A percentile compares a stretch with the other conserved stretches of the same genome.
Evolutionary conservation across 2,888 invertebrate species (phyloP).

Genomic region (Bombylius discolor): DNA sequence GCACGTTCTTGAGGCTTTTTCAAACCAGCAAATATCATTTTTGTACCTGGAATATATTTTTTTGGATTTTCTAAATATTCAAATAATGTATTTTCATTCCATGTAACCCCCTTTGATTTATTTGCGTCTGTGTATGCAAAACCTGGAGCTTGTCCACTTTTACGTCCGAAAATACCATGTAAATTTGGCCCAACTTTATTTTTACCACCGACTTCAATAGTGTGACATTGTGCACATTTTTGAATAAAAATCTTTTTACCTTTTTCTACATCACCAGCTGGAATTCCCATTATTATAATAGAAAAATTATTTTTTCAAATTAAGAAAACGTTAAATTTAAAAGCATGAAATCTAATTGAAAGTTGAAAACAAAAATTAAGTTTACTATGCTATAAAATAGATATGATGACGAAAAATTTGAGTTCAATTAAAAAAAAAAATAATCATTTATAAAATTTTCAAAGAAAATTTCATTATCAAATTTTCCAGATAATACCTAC

Average conservation of each 20-base stretch:
- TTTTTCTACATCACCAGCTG: constrained; percentile 79
- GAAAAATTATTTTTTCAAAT: too few species aligned
- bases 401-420: too few species aligned
- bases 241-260: constrained; percentile 95
- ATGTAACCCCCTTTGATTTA: constrained; percentile 88
- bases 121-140: constrained; percentile 90
- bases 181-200: constrained; percentile 97
- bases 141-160: constrained; percentile 84
- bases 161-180: constrained; percentile 77
- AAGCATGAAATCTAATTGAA: too few species aligned
- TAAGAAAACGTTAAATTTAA: too few species aligned
- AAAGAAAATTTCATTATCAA: too few species aligned
- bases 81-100: constrained; percentile 85
- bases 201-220: constrained; percentile 82
- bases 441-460: too few species aligned
- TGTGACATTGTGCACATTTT: constrained; percentile 95
- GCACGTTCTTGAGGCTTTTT: constrained; percentile 91
- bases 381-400: too few species aligned
- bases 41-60: constrained; percentile 98
- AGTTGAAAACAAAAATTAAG: too few species aligned
- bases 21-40: constrained; percentile 96
- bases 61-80: constrained; percentile 96
- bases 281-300: neutral
- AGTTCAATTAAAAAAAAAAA: too few species aligned
- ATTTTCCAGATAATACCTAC: too few species aligned